Conservation (phyloP, 2,888 invertebrate genomes). For the Phoronis australis region DNA sequence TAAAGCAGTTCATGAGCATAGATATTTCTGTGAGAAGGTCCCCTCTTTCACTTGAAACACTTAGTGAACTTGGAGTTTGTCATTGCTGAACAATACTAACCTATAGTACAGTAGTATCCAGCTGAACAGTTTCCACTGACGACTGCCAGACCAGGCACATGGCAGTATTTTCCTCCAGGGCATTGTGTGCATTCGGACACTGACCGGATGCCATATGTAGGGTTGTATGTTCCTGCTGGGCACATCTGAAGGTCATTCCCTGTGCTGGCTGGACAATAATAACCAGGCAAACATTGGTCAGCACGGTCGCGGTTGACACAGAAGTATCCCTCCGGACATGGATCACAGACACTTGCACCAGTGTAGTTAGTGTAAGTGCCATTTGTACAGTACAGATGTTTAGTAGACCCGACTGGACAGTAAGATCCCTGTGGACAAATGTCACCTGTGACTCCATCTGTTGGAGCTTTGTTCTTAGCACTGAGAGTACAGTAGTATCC, state of each 20-base stretch:
- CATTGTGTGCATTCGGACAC: slow-evolving; percentile 41
- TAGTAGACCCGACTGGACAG: slow-evolving; percentile 34
- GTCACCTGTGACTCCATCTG: slow-evolving; percentile 38
- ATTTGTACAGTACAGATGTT: slow-evolving; percentile 38
- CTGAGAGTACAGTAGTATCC: slow-evolving; percentile 42
- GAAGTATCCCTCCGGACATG: slow-evolving; percentile 43
- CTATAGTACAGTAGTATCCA: slow-evolving; percentile 44
- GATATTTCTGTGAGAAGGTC: too few species aligned
- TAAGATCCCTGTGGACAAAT: slow-evolving; percentile 43
- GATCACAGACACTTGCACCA: slow-evolving; percentile 37
- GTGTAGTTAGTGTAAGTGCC: slow-evolving; percentile 48
- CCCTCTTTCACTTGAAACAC: too few species aligned
- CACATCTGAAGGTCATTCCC: slow-evolving; percentile 44
- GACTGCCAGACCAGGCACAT: slow-evolving; percentile 23
- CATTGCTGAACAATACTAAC: slow-evolving; percentile 21
- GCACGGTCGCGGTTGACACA: slow-evolving; percentile 41
- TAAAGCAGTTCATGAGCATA: too few species aligned
- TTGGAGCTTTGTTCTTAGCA: slow-evolving; percentile 30
- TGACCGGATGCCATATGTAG: slow-evolving; percentile 24
- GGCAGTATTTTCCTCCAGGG: slow-evolving; percentile 45
- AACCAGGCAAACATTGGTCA: slow-evolving; percentile 35
- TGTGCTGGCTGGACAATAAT: slow-evolving; percentile 42
- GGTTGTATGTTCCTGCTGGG: slow-evolving; percentile 46
- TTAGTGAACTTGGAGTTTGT: too few species aligned
- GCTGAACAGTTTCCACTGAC: slow-evolving; percentile 34